A percentile compares a stretch with the other conserved stretches of the same genome.
These are phyloP conservation scores for Callyntrura sp. DNA, from an alignment of 2,888 invertebrate genomes.

Conservation along the genomic window DNA sequence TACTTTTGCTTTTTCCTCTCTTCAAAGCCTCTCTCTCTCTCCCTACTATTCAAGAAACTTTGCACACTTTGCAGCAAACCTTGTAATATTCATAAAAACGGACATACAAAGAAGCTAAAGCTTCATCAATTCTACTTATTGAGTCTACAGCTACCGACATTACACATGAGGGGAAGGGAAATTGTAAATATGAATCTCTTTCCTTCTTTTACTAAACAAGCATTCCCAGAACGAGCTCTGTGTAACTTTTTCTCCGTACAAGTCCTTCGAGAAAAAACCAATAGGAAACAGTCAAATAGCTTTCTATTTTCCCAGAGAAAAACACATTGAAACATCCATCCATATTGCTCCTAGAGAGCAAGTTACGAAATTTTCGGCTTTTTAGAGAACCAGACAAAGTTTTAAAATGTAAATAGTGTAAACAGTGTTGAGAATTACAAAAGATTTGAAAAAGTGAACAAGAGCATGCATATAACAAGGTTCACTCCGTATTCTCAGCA, in stretches of 20 bases:
- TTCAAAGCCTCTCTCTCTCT: background rate
- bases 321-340: background rate
- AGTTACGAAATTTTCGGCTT: background rate
- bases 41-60: background rate
- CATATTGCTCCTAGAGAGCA: background rate
- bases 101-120: background rate
- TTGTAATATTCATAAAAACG: background rate
- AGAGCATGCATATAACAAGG: background rate
- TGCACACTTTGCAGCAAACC: background rate
- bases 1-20: background rate
- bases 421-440: background rate
- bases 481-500: background rate
- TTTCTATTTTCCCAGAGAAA: background rate
- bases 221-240: background rate
- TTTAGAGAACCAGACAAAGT: background rate
- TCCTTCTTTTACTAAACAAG: background rate
- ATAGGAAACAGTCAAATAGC: background rate
- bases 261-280: background rate
- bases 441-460: constrained; percentile 6
- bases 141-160: background rate
- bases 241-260: background rate
- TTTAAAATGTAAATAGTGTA: background rate
- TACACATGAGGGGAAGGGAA: background rate
- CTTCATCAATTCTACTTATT: background rate
- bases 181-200: background rate